A percentile compares a stretch with the other conserved stretches of the same genome.
Evolutionary conservation across 2,797 vertebrate species (phyloP).

Genomic region (Ciconia nigra): DNA sequence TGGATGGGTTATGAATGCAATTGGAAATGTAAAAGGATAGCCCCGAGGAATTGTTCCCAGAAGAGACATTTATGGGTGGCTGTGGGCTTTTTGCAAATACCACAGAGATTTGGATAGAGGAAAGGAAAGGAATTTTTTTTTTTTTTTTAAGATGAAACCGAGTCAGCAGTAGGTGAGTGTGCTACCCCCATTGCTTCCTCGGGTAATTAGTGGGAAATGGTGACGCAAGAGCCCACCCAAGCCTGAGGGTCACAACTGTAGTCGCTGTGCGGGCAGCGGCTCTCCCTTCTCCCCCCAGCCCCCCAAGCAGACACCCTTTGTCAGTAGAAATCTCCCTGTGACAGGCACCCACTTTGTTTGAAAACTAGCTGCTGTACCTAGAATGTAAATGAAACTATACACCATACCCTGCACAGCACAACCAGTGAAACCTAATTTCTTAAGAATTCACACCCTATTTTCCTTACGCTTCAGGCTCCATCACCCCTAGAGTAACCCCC

Average conservation of each 20-base stretch:
- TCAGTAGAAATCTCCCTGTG: not conserved
- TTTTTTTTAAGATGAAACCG: not conserved
- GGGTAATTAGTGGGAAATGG: not conserved
- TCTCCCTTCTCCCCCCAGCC: not conserved
- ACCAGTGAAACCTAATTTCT: not conserved
- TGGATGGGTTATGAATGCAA: accelerated
- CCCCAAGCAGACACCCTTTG: not conserved
- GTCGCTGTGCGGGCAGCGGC: not conserved
- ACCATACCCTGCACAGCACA: not conserved
- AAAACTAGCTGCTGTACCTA: not conserved
- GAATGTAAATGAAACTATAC: not conserved
- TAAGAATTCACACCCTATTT: not conserved
- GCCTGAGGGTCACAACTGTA: accelerated
- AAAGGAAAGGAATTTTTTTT: not conserved
- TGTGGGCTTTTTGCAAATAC: not conserved
- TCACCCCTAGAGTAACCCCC: not conserved
- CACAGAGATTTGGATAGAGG: not conserved
- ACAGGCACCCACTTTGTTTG: not conserved
- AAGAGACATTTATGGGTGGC: not conserved
- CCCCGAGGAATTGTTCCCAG: not conserved
- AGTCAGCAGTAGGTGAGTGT: not conserved
- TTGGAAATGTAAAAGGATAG: not conserved
- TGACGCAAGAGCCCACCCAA: not conserved
- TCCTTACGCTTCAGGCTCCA: not conserved
- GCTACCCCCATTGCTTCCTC: not conserved